Conservation (phyloP, 2,113 vertebrate genomes). For the Pachypanchax playfairii region DNA sequence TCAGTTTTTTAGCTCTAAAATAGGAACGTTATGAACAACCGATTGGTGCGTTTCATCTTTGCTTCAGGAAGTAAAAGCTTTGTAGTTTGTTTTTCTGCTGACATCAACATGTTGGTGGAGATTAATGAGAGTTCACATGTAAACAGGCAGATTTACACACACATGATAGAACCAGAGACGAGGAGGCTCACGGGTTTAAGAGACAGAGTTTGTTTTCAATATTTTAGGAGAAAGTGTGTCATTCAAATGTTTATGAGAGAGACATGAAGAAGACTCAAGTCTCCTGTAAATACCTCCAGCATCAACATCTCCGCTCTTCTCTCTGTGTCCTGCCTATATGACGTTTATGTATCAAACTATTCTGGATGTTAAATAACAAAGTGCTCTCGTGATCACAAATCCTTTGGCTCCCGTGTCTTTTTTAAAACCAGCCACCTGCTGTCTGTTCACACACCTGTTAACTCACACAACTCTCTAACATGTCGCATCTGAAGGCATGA, state of each 20-base stretch:
- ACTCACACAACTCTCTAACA: too few species aligned
- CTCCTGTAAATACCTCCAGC: slow-evolving; percentile 66
- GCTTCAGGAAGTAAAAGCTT: slow-evolving; percentile 29
- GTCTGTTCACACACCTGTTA: too few species aligned
- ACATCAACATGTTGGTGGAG: too few species aligned
- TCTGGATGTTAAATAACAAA: slow-evolving; percentile 79
- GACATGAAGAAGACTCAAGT: not conserved
- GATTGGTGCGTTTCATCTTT: slow-evolving; percentile 27
- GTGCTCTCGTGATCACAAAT: slow-evolving; percentile 76
- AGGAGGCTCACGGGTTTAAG: slow-evolving; percentile 7
- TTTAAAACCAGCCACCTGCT: too few species aligned
- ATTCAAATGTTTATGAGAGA: not conserved
- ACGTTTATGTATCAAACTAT: slow-evolving; percentile 71
- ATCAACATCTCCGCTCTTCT: slow-evolving; percentile 53
- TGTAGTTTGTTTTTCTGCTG: slow-evolving; percentile 23
- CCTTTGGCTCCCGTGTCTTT: slow-evolving; percentile 47
- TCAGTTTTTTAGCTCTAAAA: slow-evolving; percentile 37
- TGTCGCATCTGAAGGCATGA: too few species aligned
- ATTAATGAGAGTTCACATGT: slow-evolving; percentile 25
- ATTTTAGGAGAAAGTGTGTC: not conserved
- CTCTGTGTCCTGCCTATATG: slow-evolving; percentile 58
- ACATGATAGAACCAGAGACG: not conserved
- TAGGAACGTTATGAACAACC: slow-evolving; percentile 49
- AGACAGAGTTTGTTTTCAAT: not conserved
- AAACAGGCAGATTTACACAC: too few species aligned